Percentiles rank a stretch among this genome's conserved stretches.
Conservation (phyloP, 2,113 vertebrate genomes). For the Lucifuga dentata region DNA sequence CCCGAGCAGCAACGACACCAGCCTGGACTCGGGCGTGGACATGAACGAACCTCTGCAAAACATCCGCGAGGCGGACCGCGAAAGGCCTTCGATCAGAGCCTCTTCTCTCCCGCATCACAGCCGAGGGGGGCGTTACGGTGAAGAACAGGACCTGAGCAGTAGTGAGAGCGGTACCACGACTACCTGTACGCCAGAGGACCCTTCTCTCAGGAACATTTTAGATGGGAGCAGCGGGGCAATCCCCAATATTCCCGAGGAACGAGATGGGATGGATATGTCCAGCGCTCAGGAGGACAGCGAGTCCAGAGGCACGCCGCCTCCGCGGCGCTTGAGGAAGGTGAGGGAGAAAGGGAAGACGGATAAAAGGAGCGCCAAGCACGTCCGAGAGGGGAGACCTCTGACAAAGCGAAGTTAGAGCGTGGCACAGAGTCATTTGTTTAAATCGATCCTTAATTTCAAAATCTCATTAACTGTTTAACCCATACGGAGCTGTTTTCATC, state of each 20-base stretch:
- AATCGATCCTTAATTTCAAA: constrained; percentile 7
- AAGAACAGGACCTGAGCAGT: constrained; percentile 93
- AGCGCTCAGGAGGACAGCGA: constrained; percentile 82
- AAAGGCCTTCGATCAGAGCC: constrained; percentile 87
- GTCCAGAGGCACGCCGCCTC: constrained; percentile 81
- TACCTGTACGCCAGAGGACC: constrained; percentile 91
- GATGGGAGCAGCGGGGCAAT: constrained; percentile 84
- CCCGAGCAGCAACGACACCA: constrained; percentile 93
- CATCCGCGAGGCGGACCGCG: constrained; percentile 85
- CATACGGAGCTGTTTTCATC: background rate
- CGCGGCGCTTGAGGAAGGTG: constrained; percentile 81
- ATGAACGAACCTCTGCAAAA: constrained; percentile 92
- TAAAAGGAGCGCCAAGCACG: constrained; percentile 77
- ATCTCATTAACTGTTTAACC: constrained; percentile 5
- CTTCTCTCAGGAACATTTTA: constrained; percentile 85
- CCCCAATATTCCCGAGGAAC: constrained; percentile 82
- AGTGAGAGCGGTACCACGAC: constrained; percentile 93
- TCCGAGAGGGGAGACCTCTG: constrained; percentile 77
- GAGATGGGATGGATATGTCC: constrained; percentile 80
- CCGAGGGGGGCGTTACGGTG: constrained; percentile 64
- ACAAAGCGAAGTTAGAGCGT: constrained; percentile 68
- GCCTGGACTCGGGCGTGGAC: constrained; percentile 96
- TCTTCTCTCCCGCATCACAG: constrained; percentile 80
- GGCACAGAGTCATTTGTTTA: background rate
- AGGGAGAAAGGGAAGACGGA: constrained; percentile 81